Evolutionary conservation across 2,888 invertebrate genomes (phyloP).

Genomic region (Magallana nippona): DNA sequence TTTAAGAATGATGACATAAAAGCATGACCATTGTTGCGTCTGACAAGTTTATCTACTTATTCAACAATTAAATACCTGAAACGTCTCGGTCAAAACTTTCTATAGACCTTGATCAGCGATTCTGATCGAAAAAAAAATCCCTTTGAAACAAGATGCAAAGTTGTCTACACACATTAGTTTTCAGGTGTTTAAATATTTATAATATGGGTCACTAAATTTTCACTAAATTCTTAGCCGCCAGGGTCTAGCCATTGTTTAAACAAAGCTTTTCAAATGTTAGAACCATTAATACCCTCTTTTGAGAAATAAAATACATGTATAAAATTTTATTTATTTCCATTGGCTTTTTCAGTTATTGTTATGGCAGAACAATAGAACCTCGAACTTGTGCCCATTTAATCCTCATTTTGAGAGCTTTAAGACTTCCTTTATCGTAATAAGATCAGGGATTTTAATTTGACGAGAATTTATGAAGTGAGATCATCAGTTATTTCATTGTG

Average conservation of each 20-base stretch:
- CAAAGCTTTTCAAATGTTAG: not conserved
- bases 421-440: not conserved
- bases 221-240: not conserved
- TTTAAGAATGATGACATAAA: not conserved
- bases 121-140: not conserved
- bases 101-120: conserved; percentile 14
- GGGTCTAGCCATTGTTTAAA: conserved; percentile 9
- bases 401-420: not conserved
- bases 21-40: not conserved
- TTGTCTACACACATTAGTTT: not conserved
- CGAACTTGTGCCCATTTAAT: conserved; percentile 27
- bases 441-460: conserved; percentile 1
- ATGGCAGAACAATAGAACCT: not conserved
- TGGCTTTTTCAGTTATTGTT: not conserved
- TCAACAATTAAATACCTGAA: conserved; percentile 28
- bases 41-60: not conserved
- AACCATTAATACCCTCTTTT: conserved; percentile 2
- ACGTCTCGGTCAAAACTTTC: conserved; percentile 12
- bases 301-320: conserved; percentile 27
- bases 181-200: conserved; percentile 35
- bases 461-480: not conserved
- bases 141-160: conserved; percentile 10
- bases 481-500: not conserved
- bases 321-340: conserved; percentile 2
- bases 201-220: conserved; percentile 26